A percentile compares a stretch with the other conserved stretches of the same genome.
These are phyloP conservation scores for Nephrocerus scutellatus DNA, from an alignment of 2,888 invertebrate species.

Conservation along the genomic window DNA sequence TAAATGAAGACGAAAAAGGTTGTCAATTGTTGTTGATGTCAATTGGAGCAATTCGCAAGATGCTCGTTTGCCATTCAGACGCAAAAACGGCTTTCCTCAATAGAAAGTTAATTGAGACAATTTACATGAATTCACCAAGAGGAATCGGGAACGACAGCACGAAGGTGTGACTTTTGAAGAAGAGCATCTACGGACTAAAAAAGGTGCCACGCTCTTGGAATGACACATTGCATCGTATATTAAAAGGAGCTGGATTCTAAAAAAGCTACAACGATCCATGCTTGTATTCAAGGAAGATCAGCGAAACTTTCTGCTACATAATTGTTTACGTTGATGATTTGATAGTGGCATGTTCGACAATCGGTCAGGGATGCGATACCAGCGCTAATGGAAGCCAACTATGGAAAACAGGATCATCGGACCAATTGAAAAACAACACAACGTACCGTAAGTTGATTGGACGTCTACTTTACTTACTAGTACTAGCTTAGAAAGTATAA, in stretches of 20 bases:
- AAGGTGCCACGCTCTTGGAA: slow-evolving; percentile 20
- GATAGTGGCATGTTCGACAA: no score
- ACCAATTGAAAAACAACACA: slow-evolving; percentile 8
- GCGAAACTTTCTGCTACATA: slow-evolving; percentile 4
- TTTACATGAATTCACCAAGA: slow-evolving; percentile 17
- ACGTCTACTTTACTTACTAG: slow-evolving; percentile 22
- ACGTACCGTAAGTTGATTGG: slow-evolving; percentile 17
- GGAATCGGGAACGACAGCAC: slow-evolving; percentile 8
- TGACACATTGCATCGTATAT: slow-evolving; percentile 10
- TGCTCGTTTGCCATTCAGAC: slow-evolving; percentile 14
- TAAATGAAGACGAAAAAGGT: no score
- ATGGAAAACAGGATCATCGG: no score
- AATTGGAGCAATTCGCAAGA: slow-evolving; percentile 7
- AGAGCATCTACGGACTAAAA: slow-evolving; percentile 20
- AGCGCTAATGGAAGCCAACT: no score
- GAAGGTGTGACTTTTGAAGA: slow-evolving; percentile 13
- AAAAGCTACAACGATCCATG: slow-evolving; percentile 18
- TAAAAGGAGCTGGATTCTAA: slow-evolving; percentile 4
- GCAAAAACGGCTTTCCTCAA: slow-evolving; percentile 18
- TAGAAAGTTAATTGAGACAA: slow-evolving; percentile 13
- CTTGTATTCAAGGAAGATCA: slow-evolving; percentile 11
- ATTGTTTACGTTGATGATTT: no score
- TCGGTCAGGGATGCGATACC: no score
- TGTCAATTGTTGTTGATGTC: no score
- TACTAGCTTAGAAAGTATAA: slow-evolving; percentile 22